A percentile compares a stretch with the other conserved stretches of the same genome.
phyloP scores from a whole-genome alignment of 2,113 vertebrate genomes.

The Labrus mixtus region DNA sequence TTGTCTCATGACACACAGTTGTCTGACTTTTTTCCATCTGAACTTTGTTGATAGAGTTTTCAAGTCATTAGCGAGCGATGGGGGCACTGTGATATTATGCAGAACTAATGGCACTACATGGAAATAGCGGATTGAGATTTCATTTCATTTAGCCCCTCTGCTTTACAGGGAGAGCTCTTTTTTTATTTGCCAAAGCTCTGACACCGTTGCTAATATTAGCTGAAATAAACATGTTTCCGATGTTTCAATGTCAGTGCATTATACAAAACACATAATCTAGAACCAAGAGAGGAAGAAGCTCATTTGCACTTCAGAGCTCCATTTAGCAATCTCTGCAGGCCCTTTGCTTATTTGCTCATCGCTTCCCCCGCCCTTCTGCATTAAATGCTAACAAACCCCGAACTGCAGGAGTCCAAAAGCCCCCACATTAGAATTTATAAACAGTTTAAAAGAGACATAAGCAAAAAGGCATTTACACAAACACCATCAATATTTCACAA shows the following conservation, averaged over 20 bases:
- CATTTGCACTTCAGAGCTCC: conserved; percentile 86
- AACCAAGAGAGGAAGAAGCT: conserved; percentile 69
- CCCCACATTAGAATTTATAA: conserved; percentile 82
- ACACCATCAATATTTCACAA: conserved; percentile 86
- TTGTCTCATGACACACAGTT: conserved; percentile 58
- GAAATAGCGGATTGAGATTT: conserved; percentile 52
- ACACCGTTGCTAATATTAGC: conserved; percentile 57
- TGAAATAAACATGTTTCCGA: conserved; percentile 71
- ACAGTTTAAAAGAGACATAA: conserved; percentile 78
- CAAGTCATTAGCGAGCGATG: conserved; percentile 63
- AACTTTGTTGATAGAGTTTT: conserved; percentile 63
- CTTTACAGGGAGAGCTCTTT: conserved; percentile 35
- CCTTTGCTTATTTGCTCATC: conserved; percentile 79
- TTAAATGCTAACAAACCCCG: conserved; percentile 80
- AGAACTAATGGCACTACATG: conserved; percentile 53
- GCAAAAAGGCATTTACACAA: conserved; percentile 80
- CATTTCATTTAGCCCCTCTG: conserved; percentile 58
- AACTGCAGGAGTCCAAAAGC: conserved; percentile 78
- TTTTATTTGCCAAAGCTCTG: conserved; percentile 27
- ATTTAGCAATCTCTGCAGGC: conserved; percentile 77
- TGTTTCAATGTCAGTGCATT: conserved; percentile 52
- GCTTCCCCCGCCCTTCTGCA: conserved; percentile 70
- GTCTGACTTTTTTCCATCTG: conserved; percentile 52
- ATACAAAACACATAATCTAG: conserved; percentile 60
- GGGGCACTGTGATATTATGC: conserved; percentile 32